phyloP scores from a whole-genome alignment of 2,113 vertebrate genomes.

The Etheostoma spectabile region DNA sequence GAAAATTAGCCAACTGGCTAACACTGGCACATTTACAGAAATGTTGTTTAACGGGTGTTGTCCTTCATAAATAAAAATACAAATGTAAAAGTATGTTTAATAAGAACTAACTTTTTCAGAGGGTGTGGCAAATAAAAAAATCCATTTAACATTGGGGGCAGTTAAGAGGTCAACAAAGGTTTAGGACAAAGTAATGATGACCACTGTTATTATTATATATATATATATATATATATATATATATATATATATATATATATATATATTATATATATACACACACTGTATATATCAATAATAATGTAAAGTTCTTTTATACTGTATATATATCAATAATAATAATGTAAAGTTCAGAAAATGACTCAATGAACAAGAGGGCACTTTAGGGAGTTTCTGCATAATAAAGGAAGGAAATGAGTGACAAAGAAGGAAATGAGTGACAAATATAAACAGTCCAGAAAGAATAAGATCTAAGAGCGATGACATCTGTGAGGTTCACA shows the following conservation, averaged over 20 bases:
- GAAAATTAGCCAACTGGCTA: no score
- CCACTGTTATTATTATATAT: no score
- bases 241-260: no score
- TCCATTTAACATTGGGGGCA: background rate
- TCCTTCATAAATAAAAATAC: no score
- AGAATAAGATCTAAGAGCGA: constrained; percentile 8
- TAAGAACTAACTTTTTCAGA: background rate
- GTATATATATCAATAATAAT: background rate
- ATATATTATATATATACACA: no score
- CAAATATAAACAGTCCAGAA: constrained; percentile 4
- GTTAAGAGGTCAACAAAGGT: constrained; percentile 6
- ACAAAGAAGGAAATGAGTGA: constrained; percentile 19
- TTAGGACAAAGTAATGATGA: background rate
- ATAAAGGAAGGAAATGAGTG: background rate
- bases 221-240: no score
- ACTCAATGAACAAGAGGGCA: background rate
- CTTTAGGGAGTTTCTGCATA: background rate
- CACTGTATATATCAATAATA: no score
- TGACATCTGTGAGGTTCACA: constrained; percentile 32
- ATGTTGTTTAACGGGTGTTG: no score
- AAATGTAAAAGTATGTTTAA: background rate
- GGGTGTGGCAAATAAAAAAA: background rate
- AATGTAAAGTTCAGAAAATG: background rate
- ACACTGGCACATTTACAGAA: no score
- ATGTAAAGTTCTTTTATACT: no score